phyloP scores from a whole-genome alignment of 2,113 vertebrate genomes.

The Dasyprocta punctata region DNA sequence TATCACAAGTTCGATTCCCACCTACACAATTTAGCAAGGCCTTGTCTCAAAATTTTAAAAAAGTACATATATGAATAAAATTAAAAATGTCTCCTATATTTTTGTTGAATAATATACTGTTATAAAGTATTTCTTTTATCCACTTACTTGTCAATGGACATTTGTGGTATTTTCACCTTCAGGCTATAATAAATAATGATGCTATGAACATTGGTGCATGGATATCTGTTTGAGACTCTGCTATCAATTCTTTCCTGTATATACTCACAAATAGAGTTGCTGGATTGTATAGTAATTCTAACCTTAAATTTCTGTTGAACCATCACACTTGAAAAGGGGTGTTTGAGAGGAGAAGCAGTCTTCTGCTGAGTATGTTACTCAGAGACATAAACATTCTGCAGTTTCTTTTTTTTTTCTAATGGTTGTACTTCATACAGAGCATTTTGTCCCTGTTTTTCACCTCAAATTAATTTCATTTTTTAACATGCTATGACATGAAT shows the following conservation, averaged over 20 bases:
- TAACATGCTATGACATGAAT: not conserved
- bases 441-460: not conserved
- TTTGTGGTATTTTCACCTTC: not conserved
- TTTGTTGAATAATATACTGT: not conserved
- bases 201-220: not conserved
- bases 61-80: not conserved
- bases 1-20: not conserved
- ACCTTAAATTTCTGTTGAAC: not conserved
- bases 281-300: not conserved
- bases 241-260: not conserved
- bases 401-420: not conserved
- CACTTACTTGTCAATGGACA: not conserved
- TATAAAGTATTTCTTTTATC: not conserved
- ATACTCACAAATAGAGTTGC: not conserved
- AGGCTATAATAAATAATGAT: not conserved
- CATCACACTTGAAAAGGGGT: not conserved
- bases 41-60: not conserved
- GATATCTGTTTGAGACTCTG: not conserved
- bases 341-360: not conserved
- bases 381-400: not conserved
- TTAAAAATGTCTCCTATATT: not conserved
- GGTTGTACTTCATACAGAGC: not conserved
- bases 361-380: not conserved
- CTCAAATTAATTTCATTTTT: slow-evolving; percentile 9
- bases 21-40: not conserved